Conservation (phyloP, 1,140 invertebrate genomes). For the Stegodyphus dumicola region DNA sequence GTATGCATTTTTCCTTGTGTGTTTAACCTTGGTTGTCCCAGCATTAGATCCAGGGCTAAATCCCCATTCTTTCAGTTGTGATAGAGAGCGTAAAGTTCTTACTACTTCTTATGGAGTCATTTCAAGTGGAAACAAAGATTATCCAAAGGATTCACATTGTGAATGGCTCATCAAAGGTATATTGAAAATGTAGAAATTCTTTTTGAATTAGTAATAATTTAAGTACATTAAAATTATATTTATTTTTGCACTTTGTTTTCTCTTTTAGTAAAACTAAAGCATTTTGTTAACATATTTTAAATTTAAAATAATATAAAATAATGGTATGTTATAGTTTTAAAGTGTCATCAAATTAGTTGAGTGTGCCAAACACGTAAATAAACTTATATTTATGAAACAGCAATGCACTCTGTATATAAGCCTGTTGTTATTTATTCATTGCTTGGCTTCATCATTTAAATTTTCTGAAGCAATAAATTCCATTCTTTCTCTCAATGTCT, state of each 20-base stretch:
- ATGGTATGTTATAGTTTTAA: too few relatives aligned
- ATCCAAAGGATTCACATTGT: slow-evolving; percentile 92
- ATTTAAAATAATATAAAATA: not conserved
- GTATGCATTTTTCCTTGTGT: slow-evolving; percentile 25
- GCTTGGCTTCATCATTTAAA: too few relatives aligned
- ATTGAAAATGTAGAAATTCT: slow-evolving; percentile 63
- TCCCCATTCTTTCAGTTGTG: slow-evolving; percentile 58
- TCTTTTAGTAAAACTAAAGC: slow-evolving; percentile 11
- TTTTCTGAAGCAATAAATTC: too few relatives aligned
- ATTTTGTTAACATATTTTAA: slow-evolving; percentile 14
- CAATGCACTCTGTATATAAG: too few relatives aligned
- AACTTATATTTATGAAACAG: too few relatives aligned
- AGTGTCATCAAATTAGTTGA: too few relatives aligned
- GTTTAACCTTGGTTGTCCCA: slow-evolving; percentile 26
- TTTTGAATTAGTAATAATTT: not conserved
- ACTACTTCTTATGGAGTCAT: slow-evolving; percentile 79
- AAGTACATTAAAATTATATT: not conserved
- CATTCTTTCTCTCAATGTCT: too few relatives aligned
- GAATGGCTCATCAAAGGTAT: slow-evolving; percentile 93
- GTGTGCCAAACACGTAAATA: too few relatives aligned
- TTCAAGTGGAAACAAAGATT: slow-evolving; percentile 89
- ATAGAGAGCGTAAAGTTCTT: slow-evolving; percentile 64
- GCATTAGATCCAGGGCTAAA: not conserved
- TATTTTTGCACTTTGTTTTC: slow-evolving; percentile 4
- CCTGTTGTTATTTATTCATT: too few relatives aligned